Percentiles rank a stretch among this genome's conserved stretches.
Conservation (phyloP, 2,888 invertebrate genomes). For the Drosophila lacicola region DNA sequence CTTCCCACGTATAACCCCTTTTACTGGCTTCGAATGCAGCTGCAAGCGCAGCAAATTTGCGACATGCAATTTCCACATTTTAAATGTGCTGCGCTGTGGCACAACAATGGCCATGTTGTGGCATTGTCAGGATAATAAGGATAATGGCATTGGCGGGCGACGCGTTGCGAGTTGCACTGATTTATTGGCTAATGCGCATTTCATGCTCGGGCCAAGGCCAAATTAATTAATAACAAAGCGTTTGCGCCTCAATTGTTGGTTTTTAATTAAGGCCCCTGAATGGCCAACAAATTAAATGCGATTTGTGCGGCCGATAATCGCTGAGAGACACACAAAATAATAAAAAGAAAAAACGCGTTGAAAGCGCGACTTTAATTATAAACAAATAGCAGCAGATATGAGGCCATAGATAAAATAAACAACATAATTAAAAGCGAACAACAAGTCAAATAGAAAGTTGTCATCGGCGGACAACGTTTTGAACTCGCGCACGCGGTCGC, state of each 20-base stretch:
- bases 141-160: constrained; percentile 29
- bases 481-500: constrained; percentile 59
- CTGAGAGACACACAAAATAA: constrained; percentile 6
- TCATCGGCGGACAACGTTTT: constrained; percentile 45
- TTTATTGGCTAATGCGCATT: constrained; percentile 69
- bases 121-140: constrained; percentile 21
- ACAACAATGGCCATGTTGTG: constrained; percentile 33
- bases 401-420: constrained; percentile 68
- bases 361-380: constrained; percentile 73
- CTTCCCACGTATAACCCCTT: not conserved
- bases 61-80: constrained; percentile 1
- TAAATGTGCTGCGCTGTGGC: constrained; percentile 4
- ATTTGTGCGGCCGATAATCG: constrained; percentile 54
- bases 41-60: not conserved
- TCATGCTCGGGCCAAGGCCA: constrained; percentile 61
- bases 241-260: constrained; percentile 60
- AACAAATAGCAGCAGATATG: constrained; percentile 65
- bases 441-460: constrained; percentile 62
- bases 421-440: constrained; percentile 75
- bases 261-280: constrained; percentile 75
- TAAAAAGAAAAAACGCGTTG: constrained; percentile 22
- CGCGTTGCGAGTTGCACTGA: constrained; percentile 34
- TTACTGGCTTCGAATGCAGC: not conserved
- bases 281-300: constrained; percentile 60
- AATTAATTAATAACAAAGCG: constrained; percentile 76